Evolutionary conservation across 2,888 invertebrate genomes (phyloP).

Genomic region (Andricus curvator): DNA sequence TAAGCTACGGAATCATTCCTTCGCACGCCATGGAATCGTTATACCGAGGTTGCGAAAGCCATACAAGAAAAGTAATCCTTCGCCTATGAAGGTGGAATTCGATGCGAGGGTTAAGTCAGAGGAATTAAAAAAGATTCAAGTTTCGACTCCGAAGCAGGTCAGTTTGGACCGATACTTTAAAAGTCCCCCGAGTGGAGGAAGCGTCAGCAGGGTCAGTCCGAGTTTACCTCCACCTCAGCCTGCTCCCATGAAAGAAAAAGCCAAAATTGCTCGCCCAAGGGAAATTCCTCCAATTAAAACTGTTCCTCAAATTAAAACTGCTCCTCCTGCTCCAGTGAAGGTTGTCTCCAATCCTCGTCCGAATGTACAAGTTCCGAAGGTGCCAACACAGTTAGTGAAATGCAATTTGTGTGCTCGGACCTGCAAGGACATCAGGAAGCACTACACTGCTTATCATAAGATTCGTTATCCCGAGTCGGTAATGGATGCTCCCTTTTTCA

Average conservation of each 20-base stretch:
- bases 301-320: background rate
- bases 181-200: background rate
- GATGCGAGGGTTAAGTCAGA: constrained; percentile 10
- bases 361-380: background rate
- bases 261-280: background rate
- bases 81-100: background rate
- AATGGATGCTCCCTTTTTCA: constrained; percentile 41
- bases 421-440: constrained; percentile 64
- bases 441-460: constrained; percentile 72
- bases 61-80: background rate
- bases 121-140: background rate
- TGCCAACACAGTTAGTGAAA: constrained; percentile 40
- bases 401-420: constrained; percentile 68
- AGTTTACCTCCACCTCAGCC: background rate
- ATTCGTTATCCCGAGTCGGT: constrained; percentile 63
- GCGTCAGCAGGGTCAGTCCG: background rate
- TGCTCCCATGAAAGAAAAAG: background rate
- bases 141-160: background rate
- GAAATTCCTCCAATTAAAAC: background rate
- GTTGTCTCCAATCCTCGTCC: background rate
- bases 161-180: constrained; percentile 31
- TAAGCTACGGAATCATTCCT: background rate
- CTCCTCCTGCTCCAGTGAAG: background rate
- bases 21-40: background rate
- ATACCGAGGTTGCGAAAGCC: background rate